These are phyloP conservation scores for Metopolophium dirhodum DNA, from an alignment of 1,140 invertebrate species.

Conservation along the genomic window DNA sequence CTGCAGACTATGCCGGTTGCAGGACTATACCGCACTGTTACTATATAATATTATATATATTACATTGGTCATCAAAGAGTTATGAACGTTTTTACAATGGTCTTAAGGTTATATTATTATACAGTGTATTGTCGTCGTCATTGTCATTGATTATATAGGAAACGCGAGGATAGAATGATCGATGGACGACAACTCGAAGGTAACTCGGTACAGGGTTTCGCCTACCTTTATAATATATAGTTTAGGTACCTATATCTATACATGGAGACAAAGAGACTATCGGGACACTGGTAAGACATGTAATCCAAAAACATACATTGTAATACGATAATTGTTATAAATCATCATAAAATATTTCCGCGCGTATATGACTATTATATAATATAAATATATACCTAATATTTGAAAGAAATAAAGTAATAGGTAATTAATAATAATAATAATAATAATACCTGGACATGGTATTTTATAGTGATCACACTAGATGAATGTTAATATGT, in stretches of 20 bases:
- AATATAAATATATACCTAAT: background rate
- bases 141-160: background rate
- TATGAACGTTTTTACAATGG: too few species aligned
- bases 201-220: background rate
- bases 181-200: background rate
- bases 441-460: background rate
- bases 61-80: too few species aligned
- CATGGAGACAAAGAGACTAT: background rate
- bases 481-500: background rate
- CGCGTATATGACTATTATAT: too few species aligned
- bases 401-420: background rate
- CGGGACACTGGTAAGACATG: background rate
- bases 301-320: background rate
- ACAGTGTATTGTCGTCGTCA: background rate
- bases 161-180: too few species aligned
- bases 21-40: too few species aligned
- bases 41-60: too few species aligned
- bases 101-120: background rate
- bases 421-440: too few species aligned
- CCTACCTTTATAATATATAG: background rate
- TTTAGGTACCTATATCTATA: background rate
- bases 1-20: too few species aligned
- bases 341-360: too few species aligned
- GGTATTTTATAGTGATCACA: background rate
- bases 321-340: too few species aligned